Evolutionary conservation across 1,140 invertebrate species (phyloP).

Genomic region (Adoxophyes honmai): DNA sequence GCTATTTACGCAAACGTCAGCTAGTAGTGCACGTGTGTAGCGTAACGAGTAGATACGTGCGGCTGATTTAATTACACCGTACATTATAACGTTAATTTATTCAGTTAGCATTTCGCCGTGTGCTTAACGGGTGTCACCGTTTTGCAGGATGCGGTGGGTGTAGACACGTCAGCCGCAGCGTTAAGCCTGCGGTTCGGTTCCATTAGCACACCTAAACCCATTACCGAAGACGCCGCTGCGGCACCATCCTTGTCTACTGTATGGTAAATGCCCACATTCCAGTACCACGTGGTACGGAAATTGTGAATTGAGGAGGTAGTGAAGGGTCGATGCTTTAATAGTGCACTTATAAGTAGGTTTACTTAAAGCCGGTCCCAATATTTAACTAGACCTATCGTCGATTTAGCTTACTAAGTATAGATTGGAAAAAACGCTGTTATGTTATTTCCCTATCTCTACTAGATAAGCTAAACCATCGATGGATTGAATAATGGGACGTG

Average conservation of each 20-base stretch:
- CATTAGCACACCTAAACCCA: conserved; percentile 58
- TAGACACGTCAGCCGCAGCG: conserved; percentile 47
- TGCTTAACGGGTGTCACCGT: conserved; percentile 37
- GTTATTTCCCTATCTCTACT: no score
- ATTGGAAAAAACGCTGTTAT: no score
- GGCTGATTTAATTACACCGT: neutral
- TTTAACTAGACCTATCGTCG: no score
- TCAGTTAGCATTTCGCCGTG: conserved; percentile 3
- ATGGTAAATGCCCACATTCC: neutral
- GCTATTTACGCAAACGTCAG: conserved; percentile 1
- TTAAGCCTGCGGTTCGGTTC: conserved; percentile 55
- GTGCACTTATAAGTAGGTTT: no score
- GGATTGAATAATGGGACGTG: no score
- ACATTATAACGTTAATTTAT: conserved; percentile 6
- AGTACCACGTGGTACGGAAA: neutral
- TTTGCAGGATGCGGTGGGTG: conserved; percentile 36
- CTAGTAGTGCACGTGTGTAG: neutral
- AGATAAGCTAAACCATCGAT: no score
- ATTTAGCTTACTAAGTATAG: no score
- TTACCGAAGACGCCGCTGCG: conserved; percentile 45
- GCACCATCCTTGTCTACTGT: neutral
- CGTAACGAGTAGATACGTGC: no score
- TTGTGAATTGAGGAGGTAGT: neutral
- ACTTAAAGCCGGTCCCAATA: no score
- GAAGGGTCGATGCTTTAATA: no score